Base-by-base conservation (phyloP, 2,797 vertebrate genomes). In the Coracias cyanogaster region DNA sequence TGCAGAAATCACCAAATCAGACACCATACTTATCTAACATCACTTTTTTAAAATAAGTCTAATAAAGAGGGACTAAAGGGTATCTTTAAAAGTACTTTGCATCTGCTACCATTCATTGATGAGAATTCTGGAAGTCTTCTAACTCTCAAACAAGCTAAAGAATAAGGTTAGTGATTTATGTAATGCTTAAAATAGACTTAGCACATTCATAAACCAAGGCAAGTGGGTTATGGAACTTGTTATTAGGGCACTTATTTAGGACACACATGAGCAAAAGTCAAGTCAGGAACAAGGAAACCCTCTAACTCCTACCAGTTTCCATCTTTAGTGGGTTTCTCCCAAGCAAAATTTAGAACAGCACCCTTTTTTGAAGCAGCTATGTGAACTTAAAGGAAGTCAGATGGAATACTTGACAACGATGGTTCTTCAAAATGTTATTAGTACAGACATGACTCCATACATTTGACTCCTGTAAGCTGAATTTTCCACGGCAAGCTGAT, bases 401-500 rank as follows among this genome's bases (percentile, higher is more conserved):
- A 74, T 13, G 10, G 26, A 93, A 66, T 41, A 79, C 33, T 62
- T 74, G 51, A 77, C 9, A 71, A 26, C 3, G 22, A 66, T 1
- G 7, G 6, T 3, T 89, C 66, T 65, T 82, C 46, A 69, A 54
- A 76, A 57, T 0, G 0, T 31, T 79, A 41, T 13, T 37, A 41
- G 28, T 54, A 45, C 26, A 85, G 52, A 60, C 16, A 18, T 41
- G 49, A 84, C 39, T 80, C 29, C 20, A 52, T 18, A 43, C 8
- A n/a, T 12, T 25, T 0, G 2, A 15, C 8, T 60, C 26, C 26
- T 28, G 7, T 2, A 90, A 25, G 64, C 11, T 46, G 6, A 51
- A 86, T n/a, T 90, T 88, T 43, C 51, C 72, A 45, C 74, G 37
- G 35, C 26, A 78, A 79, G 41, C 17, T 71, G 52, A 29, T 39